Percentiles rank a stretch among this genome's conserved stretches.
phyloP scores from a whole-genome alignment of 2,797 vertebrate species.

The Gymnopithys bicolor region DNA sequence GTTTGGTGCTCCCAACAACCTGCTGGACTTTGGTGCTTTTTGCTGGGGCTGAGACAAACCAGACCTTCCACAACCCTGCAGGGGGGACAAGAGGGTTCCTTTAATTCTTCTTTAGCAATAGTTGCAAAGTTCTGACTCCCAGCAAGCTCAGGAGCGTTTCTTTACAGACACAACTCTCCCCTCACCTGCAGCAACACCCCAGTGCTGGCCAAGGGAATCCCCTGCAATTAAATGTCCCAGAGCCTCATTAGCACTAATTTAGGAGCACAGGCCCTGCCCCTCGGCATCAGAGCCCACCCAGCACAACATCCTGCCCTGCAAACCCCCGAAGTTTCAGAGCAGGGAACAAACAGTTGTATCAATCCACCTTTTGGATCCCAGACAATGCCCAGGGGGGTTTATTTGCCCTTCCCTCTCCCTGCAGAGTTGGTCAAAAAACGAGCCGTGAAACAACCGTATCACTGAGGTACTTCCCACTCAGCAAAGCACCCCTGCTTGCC shows the following conservation, averaged over 20 bases:
- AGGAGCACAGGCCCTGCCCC: not conserved
- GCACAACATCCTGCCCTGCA: not conserved
- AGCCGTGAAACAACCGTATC: not conserved
- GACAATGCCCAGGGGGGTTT: not conserved
- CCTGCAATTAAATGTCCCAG: not conserved
- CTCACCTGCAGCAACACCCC: not conserved
- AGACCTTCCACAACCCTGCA: not conserved
- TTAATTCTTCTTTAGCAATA: fast-evolving
- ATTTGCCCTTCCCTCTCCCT: not conserved
- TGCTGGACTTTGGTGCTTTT: conserved; percentile 8
- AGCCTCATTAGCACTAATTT: not conserved
- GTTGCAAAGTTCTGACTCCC: not conserved
- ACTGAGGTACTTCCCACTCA: not conserved
- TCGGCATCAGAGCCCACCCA: not conserved
- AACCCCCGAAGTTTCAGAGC: not conserved
- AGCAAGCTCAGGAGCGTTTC: not conserved
- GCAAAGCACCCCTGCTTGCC: not conserved
- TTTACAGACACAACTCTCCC: not conserved
- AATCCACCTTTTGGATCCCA: not conserved
- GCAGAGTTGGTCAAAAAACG: not conserved
- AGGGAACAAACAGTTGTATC: not conserved
- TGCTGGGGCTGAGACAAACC: not conserved
- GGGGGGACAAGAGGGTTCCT: not conserved
- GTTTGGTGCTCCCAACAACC: not conserved
- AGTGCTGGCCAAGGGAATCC: not conserved